Evolutionary conservation across 2,888 invertebrate species (phyloP).

Genomic region (Rotaria socialis): DNA sequence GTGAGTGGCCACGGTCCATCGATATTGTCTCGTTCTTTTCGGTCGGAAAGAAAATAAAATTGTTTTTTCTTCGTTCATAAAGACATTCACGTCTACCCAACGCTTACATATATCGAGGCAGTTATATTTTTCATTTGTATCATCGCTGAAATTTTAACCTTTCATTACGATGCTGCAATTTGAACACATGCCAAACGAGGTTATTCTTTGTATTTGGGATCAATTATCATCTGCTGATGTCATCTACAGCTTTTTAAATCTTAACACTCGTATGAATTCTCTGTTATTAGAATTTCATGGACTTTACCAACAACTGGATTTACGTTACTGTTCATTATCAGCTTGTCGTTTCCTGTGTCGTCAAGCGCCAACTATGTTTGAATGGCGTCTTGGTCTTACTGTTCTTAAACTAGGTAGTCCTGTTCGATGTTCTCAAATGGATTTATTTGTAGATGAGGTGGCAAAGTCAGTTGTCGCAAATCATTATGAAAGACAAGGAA

Average conservation of each 20-base stretch:
- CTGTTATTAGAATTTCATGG: background rate
- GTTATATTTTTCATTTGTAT: too few species aligned
- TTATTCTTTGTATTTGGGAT: background rate
- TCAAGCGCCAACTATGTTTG: background rate
- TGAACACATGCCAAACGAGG: background rate
- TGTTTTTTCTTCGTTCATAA: too few species aligned
- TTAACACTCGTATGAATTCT: background rate
- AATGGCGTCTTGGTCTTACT: background rate
- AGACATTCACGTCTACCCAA: too few species aligned
- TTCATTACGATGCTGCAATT: background rate
- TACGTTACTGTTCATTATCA: background rate
- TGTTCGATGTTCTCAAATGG: background rate
- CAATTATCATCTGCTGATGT: background rate
- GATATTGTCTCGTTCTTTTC: too few species aligned
- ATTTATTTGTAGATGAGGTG: background rate
- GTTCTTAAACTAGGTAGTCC: background rate
- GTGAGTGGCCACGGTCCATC: too few species aligned
- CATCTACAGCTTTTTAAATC: background rate
- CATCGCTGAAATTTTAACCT: too few species aligned
- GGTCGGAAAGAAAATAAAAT: too few species aligned
- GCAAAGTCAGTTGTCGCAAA: background rate
- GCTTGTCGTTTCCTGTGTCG: background rate
- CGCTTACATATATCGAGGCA: too few species aligned
- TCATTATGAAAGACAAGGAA: background rate
- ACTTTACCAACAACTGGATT: background rate